A percentile compares a stretch with the other conserved stretches of the same genome.
Conservation (phyloP, 2,888 invertebrate species). For the Drosophila testacea region DNA sequence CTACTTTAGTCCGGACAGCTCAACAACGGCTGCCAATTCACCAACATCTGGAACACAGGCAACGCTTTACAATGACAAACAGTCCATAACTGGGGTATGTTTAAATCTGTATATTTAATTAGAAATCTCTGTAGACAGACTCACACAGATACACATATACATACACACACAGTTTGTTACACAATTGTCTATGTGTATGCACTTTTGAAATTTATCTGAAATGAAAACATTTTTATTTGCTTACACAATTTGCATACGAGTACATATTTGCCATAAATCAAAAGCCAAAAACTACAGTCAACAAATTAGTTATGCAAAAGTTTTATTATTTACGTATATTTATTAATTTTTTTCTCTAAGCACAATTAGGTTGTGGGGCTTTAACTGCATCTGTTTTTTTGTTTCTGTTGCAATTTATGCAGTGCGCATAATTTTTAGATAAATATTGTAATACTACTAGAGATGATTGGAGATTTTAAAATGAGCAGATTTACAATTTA, state of each 20-base stretch:
- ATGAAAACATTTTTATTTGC: conserved; percentile 43
- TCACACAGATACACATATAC: background rate
- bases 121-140: conserved; percentile 16
- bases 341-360: conserved; percentile 12
- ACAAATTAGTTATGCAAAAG: conserved; percentile 45
- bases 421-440: background rate
- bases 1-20: conserved; percentile 98
- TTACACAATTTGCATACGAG: conserved; percentile 37
- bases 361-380: conserved; percentile 27
- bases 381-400: conserved; percentile 13
- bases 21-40: conserved; percentile 85
- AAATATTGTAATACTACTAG: too few species aligned
- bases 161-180: conserved; percentile 18
- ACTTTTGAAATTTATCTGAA: conserved; percentile 43
- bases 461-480: too few species aligned
- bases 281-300: conserved; percentile 34
- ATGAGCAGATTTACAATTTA: too few species aligned
- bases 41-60: conserved; percentile 88
- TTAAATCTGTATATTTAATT: conserved; percentile 32
- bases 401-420: conserved; percentile 10
- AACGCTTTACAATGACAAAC: conserved; percentile 95
- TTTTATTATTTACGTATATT: conserved; percentile 26
- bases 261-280: conserved; percentile 40
- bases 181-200: conserved; percentile 32
- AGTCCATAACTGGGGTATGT: conserved; percentile 99